Conservation (phyloP, 2,113 vertebrate species). For the Periophthalmodon schlosseri region DNA sequence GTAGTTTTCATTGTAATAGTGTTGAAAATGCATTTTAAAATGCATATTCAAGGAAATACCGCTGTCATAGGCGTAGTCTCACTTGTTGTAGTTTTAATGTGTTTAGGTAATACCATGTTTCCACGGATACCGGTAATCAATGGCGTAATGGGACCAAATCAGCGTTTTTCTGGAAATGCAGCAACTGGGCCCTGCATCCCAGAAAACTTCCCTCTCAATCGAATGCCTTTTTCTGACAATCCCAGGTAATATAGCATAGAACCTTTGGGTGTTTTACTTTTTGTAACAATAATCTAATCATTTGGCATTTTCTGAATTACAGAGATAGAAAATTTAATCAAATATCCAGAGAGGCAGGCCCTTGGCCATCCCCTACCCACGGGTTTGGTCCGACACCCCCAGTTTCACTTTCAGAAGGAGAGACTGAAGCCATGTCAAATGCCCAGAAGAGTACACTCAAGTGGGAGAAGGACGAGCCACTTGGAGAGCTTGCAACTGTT, state of each 20-base stretch:
- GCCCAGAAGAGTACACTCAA: slow-evolving; percentile 95
- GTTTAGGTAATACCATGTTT: slow-evolving; percentile 77
- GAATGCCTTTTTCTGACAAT: slow-evolving; percentile 85
- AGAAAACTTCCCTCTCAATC: slow-evolving; percentile 84
- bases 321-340: slow-evolving; percentile 91
- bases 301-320: slow-evolving; percentile 35
- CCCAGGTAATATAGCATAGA: slow-evolving; percentile 63
- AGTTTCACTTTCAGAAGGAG: slow-evolving; percentile 82
- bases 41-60: too few species aligned
- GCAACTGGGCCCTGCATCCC: slow-evolving; percentile 80
- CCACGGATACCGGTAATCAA: slow-evolving; percentile 92
- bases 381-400: slow-evolving; percentile 65
- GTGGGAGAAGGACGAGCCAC: slow-evolving; percentile 97
- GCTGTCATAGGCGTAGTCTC: neutral
- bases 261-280: neutral
- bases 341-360: slow-evolving; percentile 81
- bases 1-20: neutral
- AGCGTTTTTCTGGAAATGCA: slow-evolving; percentile 84
- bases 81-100: neutral
- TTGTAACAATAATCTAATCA: neutral
- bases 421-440: slow-evolving; percentile 92
- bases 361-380: slow-evolving; percentile 78
- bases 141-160: slow-evolving; percentile 86
- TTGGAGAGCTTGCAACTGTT: slow-evolving; percentile 95
- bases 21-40: neutral